Percentiles rank a stretch among this genome's conserved stretches.
phyloP scores from a whole-genome alignment of 2,888 invertebrate genomes.

The Synergus japonicus region DNA sequence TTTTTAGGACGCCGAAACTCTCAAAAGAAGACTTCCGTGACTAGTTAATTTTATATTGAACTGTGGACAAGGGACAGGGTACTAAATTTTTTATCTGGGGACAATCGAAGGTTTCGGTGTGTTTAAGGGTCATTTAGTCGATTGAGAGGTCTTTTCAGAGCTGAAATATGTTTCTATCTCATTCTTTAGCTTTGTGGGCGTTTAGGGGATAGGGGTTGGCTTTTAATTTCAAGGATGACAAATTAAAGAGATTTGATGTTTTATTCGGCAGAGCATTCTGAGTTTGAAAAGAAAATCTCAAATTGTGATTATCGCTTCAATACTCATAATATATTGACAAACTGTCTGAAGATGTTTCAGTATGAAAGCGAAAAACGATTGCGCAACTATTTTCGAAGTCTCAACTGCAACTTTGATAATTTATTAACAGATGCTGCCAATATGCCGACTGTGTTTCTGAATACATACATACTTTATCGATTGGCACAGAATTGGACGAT shows the following conservation, averaged over 20 bases:
- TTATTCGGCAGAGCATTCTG: too few relatives aligned
- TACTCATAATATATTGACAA: neutral
- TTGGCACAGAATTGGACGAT: neutral
- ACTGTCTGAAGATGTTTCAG: neutral
- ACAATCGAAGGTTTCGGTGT: neutral
- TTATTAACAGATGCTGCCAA: neutral
- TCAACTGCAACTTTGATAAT: neutral
- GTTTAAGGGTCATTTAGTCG: neutral
- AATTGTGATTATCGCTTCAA: too few relatives aligned
- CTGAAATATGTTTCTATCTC: neutral
- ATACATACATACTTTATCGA: neutral
- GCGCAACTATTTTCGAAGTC: neutral
- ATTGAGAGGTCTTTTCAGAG: neutral
- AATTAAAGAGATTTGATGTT: too few relatives aligned
- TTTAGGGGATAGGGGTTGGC: too few relatives aligned
- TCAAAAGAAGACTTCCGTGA: neutral
- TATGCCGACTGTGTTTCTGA: neutral
- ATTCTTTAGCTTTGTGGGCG: neutral
- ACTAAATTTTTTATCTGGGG: neutral
- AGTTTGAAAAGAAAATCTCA: too few relatives aligned
- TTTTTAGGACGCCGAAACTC: neutral
- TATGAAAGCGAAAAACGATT: neutral
- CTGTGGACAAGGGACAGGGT: neutral
- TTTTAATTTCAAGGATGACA: neutral
- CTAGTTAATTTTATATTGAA: neutral